Evolutionary conservation across 2,888 invertebrate genomes (phyloP).

Genomic region (Ischnus inquisitorius): DNA sequence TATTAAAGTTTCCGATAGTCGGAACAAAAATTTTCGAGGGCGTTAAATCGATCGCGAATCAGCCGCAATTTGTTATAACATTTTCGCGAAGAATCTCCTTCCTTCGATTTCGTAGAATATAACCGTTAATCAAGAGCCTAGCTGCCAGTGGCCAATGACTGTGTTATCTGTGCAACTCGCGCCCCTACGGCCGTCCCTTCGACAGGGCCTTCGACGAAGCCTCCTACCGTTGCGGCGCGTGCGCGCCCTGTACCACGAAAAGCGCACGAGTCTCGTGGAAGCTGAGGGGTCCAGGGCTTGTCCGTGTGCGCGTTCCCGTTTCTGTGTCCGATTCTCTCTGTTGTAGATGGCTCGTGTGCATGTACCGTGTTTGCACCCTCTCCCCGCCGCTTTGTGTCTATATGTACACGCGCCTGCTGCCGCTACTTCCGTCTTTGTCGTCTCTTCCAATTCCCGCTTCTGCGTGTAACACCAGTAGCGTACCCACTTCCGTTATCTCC

Average conservation of each 20-base stretch:
- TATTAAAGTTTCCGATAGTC: no score
- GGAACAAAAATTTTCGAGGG: no score
- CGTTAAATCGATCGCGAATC: no score
- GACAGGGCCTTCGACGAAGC: conserved; percentile 31
- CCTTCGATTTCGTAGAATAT: no score
- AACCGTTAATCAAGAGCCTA: neutral
- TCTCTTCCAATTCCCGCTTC: conserved; percentile 51
- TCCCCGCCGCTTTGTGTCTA: conserved; percentile 26
- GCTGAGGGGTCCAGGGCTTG: conserved; percentile 56
- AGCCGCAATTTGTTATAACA: no score
- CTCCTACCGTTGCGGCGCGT: conserved; percentile 30
- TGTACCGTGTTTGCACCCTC: conserved; percentile 34
- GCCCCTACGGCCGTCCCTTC: conserved; percentile 20
- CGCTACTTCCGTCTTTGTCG: conserved; percentile 45
- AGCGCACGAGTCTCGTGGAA: conserved; percentile 65
- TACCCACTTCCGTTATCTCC: conserved; percentile 56
- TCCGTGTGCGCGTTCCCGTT: neutral
- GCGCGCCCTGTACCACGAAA: conserved; percentile 58
- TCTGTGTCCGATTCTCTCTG: neutral
- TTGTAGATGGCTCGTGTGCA: conserved; percentile 20
- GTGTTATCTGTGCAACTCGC: neutral
- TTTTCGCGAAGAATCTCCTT: no score
- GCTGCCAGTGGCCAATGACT: conserved; percentile 4
- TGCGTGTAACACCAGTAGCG: conserved; percentile 13
- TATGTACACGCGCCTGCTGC: conserved; percentile 39